Evolutionary conservation across 2,797 vertebrate genomes (phyloP), one percentile per base, ranked within the genome.

Genomic region (Serranus cabrilla): DNA sequence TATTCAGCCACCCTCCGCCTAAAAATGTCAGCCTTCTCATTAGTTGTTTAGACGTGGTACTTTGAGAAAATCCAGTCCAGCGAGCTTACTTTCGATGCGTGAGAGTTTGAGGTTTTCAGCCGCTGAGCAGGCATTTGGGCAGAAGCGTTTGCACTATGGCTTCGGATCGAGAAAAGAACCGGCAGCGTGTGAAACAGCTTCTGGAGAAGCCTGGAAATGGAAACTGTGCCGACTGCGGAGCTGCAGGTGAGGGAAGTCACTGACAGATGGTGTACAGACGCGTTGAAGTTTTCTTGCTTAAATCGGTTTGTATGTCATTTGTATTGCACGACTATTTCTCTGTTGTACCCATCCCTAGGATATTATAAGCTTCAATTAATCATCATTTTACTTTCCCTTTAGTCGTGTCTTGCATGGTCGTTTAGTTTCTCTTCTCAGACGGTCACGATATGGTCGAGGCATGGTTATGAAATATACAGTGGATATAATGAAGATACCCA

Each of bases 201-300:
- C 2, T 92, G 80, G 63, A 17, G 11, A 89, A 87, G 83, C 77
- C 88, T 2, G 93, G 89, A 13, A 94, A 94, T 71, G 84, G 73
- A 80, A 64, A 50, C 31, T 94, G 93, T 40, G 92, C 83, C 1
- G 93, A 94, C 81, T 94, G 93, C 59, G 87, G 84, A 78, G 89
- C 89, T 55, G 75, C 91, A 90, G 92, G 93, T 94, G 17, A 34
- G 20, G 42, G 10, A 14, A 18, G 3, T 54, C 39, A 5, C 45
- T 42, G 40, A 20, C 21, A 7, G 50, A 47, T 21, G 37, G 37
- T 42, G 42, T 23, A 37, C 45, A 2, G 18, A 45, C 27, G 5
- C 27, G 3, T 7, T 17, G 40, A 16, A 21, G 1, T 34, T 34
- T 43, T 47, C 17, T 3, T n/a, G 11, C 54, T 60, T 42, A 1